These are phyloP conservation scores for Herpetotheres cachinnans DNA, from an alignment of 2,113 vertebrate genomes.

Conservation along the genomic window DNA sequence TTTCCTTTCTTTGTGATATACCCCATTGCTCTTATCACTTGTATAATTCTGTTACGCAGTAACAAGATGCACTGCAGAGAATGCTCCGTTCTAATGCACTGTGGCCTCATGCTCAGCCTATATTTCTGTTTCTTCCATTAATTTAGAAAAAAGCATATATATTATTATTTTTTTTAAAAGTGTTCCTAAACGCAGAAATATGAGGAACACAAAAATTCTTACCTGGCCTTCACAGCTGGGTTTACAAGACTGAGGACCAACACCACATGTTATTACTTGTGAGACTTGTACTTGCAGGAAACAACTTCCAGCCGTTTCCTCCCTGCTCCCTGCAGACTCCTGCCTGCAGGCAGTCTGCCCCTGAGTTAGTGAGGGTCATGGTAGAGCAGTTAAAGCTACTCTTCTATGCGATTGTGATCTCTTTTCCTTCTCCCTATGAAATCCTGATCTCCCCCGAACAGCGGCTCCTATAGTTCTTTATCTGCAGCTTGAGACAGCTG, in stretches of 20 bases:
- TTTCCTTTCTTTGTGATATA: background rate
- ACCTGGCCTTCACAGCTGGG: background rate
- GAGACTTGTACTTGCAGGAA: background rate
- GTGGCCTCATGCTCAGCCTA: background rate
- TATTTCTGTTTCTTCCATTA: background rate
- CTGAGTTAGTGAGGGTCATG: background rate
- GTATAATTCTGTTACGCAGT: background rate
- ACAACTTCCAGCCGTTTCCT: background rate
- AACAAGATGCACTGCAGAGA: background rate
- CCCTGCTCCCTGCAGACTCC: background rate
- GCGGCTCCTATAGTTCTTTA: background rate
- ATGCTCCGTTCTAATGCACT: background rate
- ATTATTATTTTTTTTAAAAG: background rate
- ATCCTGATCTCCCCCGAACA: background rate
- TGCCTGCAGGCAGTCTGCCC: background rate
- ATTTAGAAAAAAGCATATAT: background rate
- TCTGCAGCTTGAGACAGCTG: background rate
- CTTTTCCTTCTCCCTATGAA: background rate
- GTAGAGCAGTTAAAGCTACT: background rate
- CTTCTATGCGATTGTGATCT: background rate
- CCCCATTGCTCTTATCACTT: rapidly evolving
- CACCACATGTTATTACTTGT: background rate
- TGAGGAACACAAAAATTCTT: background rate
- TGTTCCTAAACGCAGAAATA: background rate
- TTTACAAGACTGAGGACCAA: background rate